These are phyloP conservation scores for Macropodus opercularis DNA, from an alignment of 2,797 vertebrate genomes.

Conservation along the genomic window DNA sequence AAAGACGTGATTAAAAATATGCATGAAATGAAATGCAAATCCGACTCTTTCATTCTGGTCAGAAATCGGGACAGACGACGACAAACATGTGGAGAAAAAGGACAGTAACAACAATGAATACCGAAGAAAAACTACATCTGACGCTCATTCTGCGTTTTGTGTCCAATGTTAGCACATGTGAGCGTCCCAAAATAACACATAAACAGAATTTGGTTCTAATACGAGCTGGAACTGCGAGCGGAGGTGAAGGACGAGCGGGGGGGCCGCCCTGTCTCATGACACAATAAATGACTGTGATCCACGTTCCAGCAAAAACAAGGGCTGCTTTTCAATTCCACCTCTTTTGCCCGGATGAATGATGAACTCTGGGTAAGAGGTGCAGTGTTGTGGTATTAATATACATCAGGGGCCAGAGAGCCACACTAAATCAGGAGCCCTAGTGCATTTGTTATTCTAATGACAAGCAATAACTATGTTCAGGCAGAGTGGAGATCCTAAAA, in stretches of 20 bases:
- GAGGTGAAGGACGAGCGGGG: constrained; percentile 68
- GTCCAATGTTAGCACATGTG: constrained; percentile 17
- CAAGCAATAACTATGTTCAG: constrained; percentile 54
- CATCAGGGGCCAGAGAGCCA: constrained; percentile 88
- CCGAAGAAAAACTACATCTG: not conserved
- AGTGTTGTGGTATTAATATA: constrained; percentile 93
- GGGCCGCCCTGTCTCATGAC: constrained; percentile 60
- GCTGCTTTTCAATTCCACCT: constrained; percentile 78
- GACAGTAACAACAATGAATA: constrained; percentile 2
- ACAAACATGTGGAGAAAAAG: constrained; percentile 10
- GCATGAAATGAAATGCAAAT: constrained; percentile 77
- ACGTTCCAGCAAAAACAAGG: constrained; percentile 75
- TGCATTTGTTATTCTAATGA: constrained; percentile 89
- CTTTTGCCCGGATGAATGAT: constrained; percentile 75
- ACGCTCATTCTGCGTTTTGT: not conserved
- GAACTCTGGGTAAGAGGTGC: constrained; percentile 72
- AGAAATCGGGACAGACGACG: constrained; percentile 23
- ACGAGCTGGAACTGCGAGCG: constrained; percentile 44
- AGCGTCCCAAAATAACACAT: constrained; percentile 29
- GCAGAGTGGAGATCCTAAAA: constrained; percentile 32
- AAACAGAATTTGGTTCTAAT: constrained; percentile 55
- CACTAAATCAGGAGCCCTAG: constrained; percentile 87
- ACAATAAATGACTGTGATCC: constrained; percentile 76
- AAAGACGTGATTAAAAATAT: constrained; percentile 76
- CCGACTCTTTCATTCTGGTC: constrained; percentile 42